phyloP scores from a whole-genome alignment of 2,113 vertebrate species.

The Notiomystis cincta region DNA sequence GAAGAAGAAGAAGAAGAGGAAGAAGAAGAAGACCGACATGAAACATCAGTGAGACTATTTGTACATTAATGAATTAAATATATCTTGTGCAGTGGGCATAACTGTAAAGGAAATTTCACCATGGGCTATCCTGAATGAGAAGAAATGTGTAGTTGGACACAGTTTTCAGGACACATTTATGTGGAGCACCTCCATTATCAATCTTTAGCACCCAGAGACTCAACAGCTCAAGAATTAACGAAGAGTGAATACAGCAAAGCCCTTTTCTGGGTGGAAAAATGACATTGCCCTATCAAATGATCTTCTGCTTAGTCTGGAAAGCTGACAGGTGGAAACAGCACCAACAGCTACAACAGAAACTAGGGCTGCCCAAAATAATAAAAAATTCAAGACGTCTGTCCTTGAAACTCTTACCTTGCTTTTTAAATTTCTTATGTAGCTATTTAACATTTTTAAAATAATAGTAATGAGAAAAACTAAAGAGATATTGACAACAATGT shows the following conservation, averaged over 20 bases:
- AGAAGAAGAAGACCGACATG: too few relatives aligned
- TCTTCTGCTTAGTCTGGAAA: neutral
- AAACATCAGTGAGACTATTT: neutral
- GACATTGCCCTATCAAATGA: neutral
- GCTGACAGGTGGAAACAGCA: neutral
- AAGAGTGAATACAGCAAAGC: neutral
- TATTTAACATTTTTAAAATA: neutral
- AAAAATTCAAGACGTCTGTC: neutral
- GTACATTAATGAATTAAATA: neutral
- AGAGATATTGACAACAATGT: neutral
- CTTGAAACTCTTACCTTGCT: neutral
- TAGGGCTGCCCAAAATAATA: neutral
- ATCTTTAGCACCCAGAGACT: neutral
- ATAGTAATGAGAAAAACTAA: neutral
- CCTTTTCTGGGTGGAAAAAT: neutral
- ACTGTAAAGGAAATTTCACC: neutral
- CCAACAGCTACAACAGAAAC: neutral
- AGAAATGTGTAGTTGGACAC: too few relatives aligned
- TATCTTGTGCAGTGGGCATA: neutral
- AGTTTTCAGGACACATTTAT: too few relatives aligned
- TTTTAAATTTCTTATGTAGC: neutral
- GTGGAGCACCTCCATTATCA: too few relatives aligned
- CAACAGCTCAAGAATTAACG: neutral
- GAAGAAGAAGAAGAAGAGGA: too few relatives aligned
- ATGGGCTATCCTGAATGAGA: neutral